These are phyloP conservation scores for Rousettus leschenaultii DNA, from an alignment of 2,113 vertebrate genomes.

Conservation along the genomic window DNA sequence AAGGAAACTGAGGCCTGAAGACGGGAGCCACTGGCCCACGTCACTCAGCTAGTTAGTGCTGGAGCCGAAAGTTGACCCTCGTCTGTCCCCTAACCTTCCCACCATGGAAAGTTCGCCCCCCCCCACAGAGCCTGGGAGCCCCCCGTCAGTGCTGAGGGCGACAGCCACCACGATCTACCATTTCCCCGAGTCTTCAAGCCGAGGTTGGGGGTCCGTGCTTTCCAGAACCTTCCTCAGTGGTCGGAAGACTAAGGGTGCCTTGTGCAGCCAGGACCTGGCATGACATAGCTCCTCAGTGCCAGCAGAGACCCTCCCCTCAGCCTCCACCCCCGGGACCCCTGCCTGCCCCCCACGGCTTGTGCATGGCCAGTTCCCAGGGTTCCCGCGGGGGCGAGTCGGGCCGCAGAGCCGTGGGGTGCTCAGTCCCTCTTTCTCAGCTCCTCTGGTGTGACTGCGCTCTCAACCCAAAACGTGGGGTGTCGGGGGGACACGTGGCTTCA, in stretches of 20 bases:
- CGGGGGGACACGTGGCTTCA: slow-evolving; percentile 1
- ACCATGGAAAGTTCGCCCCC: neutral
- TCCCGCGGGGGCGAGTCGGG: rapidly evolving
- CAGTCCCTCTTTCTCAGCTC: neutral
- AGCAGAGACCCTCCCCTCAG: rapidly evolving
- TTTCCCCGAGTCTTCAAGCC: neutral
- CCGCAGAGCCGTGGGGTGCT: rapidly evolving
- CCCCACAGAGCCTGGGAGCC: rapidly evolving
- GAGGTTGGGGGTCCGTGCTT: neutral
- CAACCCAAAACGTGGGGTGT: rapidly evolving
- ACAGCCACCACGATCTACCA: rapidly evolving
- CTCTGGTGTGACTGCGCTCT: neutral
- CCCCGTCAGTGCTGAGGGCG: rapidly evolving
- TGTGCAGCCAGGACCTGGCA: too few relatives aligned
- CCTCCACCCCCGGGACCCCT: rapidly evolving
- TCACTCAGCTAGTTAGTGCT: neutral
- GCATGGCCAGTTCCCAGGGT: rapidly evolving
- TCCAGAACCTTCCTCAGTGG: rapidly evolving
- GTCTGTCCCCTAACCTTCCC: neutral
- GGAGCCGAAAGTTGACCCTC: rapidly evolving
- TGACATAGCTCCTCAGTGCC: neutral
- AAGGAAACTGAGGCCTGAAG: neutral
- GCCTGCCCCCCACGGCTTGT: rapidly evolving
- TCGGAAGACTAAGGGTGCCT: too few relatives aligned
- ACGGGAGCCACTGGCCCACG: rapidly evolving